Percentiles rank a stretch among this genome's conserved stretches.
phyloP scores from a whole-genome alignment of 2,888 invertebrate species.

The Patella ulyssiponensis region DNA sequence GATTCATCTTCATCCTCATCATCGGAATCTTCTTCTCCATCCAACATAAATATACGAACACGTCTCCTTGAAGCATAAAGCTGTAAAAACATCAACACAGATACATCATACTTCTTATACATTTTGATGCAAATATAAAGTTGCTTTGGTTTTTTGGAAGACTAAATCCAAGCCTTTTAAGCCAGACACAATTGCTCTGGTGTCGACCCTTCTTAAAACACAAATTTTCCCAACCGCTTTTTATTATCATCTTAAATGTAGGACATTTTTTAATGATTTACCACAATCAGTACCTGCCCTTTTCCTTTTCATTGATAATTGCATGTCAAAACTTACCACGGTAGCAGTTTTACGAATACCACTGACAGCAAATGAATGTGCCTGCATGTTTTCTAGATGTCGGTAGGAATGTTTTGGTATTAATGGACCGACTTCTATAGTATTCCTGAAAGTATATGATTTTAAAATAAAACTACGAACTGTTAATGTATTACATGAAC shows the following conservation, averaged over 20 bases:
- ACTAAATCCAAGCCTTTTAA: too few species aligned
- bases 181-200: too few species aligned
- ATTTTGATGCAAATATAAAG: too few species aligned
- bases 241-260: too few species aligned
- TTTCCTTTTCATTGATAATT: not conserved
- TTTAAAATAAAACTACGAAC: too few species aligned
- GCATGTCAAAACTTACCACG: slow-evolving; percentile 72
- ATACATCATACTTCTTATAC: too few species aligned
- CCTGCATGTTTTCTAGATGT: slow-evolving; percentile 67
- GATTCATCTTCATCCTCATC: slow-evolving; percentile 76
- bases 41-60: slow-evolving; percentile 91
- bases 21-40: slow-evolving; percentile 91
- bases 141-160: too few species aligned
- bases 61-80: slow-evolving; percentile 85
- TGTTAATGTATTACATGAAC: too few species aligned
- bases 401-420: slow-evolving; percentile 48
- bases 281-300: not conserved
- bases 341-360: slow-evolving; percentile 88
- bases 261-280: too few species aligned
- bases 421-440: slow-evolving; percentile 44
- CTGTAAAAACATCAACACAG: slow-evolving; percentile 33
- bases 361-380: slow-evolving; percentile 84
- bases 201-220: not conserved
- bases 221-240: too few species aligned
- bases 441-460: slow-evolving; percentile 33